Evolutionary conservation across 2,797 vertebrate genomes (phyloP), one percentile per base, ranked within the genome.

Genomic region (Betta splendens): DNA sequence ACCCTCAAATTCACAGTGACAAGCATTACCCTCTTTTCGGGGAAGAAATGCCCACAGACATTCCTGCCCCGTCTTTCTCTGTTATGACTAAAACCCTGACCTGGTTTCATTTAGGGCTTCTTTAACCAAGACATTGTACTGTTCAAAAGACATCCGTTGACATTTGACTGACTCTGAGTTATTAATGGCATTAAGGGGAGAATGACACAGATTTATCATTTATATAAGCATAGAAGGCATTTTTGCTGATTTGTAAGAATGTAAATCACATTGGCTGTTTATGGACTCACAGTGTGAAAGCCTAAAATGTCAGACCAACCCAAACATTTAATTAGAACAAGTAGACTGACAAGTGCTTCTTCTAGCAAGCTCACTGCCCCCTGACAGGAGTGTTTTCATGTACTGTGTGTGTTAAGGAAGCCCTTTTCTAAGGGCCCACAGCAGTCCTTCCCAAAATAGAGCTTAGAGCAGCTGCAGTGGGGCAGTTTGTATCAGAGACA

Each of bases 371-470:
- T 48, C 47, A 42, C 50, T 55, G 16, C 37, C n/a, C 5, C 16
- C n/a, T 42, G 39, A 70, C 55, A 53, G 46, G 63, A 52, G 67
- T 53, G 31, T 68, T 75, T 84, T 47, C 38, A 61, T 75, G 47
- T 54, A 64, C 69, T 62, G 59, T 69, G 47, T 67, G 63, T 69
- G 64, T 79, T 64, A 74, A 86, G 72, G 79, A 76, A 82, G 77
- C 64, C 65, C 67, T 72, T 71, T 83, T 79, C 44, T 73, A 63
- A 75, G 73, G 78, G 64, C 77, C 78, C 81, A 81, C 70, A 80
- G 74, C 75, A 80, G 80, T n/a, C 76, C 67, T 73, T 74, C 87
- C 88, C 47, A 81, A 91, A 93, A 93, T 93, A 93, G 92, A 89
- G 85, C 64, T 42, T 69, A 79, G 81, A 86, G 87, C 91, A 93